Conservation (phyloP, 2,888 invertebrate species). For the Agonopterix alstromeriana region DNA sequence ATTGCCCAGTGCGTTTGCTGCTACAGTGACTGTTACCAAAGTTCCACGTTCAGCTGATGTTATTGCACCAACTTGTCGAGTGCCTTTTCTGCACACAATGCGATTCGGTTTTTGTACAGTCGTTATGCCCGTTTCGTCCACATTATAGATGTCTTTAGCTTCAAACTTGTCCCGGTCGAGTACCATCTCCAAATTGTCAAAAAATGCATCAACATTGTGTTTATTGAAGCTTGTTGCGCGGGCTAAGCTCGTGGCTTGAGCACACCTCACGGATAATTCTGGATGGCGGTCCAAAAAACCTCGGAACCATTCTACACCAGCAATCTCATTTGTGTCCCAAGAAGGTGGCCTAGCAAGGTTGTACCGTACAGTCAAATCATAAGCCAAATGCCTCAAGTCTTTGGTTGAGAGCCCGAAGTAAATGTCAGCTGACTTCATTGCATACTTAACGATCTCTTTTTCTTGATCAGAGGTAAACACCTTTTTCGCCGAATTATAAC, state of each 20-base stretch:
- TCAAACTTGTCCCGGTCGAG: conserved; percentile 11
- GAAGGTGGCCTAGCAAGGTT: too few relatives aligned
- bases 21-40: conserved; percentile 26
- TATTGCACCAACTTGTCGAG: conserved; percentile 27
- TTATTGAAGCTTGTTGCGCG: conserved; percentile 12
- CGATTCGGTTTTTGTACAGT: too few relatives aligned
- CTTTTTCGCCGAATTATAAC: too few relatives aligned
- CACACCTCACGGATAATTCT: conserved; percentile 6
- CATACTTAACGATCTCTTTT: too few relatives aligned
- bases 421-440: too few relatives aligned
- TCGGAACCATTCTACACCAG: too few relatives aligned
- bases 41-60: conserved; percentile 39
- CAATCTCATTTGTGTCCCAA: too few relatives aligned
- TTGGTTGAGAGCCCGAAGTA: too few relatives aligned
- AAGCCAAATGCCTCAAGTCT: too few relatives aligned
- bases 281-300: conserved; percentile 7
- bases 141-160: conserved; percentile 11
- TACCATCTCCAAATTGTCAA: conserved; percentile 11
- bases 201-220: conserved; percentile 11
- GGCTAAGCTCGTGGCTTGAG: conserved; percentile 12
- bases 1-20: conserved; percentile 28
- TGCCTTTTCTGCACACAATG: conserved; percentile 15
- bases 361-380: too few relatives aligned
- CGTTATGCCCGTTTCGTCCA: conserved; percentile 21
- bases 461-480: too few relatives aligned